Evolutionary conservation across 2,113 vertebrate genomes (phyloP).

Genomic region (Cariama cristata): DNA sequence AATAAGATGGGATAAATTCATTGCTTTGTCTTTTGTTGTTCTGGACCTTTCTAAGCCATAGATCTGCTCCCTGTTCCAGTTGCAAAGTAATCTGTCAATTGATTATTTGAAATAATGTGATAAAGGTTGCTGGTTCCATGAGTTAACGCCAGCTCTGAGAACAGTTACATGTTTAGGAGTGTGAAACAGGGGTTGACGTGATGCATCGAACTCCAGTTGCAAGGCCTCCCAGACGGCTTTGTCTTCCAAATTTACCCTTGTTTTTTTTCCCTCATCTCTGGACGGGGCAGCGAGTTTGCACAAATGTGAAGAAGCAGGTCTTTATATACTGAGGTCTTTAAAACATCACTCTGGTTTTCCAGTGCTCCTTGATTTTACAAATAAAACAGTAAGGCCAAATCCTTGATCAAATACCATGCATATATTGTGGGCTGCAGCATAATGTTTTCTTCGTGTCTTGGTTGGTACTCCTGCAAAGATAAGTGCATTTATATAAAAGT

Average conservation of each 20-base stretch:
- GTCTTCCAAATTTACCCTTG: neutral
- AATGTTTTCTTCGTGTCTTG: slow-evolving; percentile 9
- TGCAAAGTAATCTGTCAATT: neutral
- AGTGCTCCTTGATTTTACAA: slow-evolving; percentile 33
- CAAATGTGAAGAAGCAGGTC: neutral
- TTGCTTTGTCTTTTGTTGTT: neutral
- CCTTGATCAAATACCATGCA: neutral
- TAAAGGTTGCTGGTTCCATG: neutral
- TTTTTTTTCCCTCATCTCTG: neutral
- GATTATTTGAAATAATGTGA: neutral
- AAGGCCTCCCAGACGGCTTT: neutral
- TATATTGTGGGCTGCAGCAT: neutral
- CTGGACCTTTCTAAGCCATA: neutral
- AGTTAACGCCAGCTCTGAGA: neutral
- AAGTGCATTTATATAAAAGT: neutral
- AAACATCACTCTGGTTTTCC: slow-evolving; percentile 25
- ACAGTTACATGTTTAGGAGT: neutral
- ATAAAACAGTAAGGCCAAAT: slow-evolving; percentile 26
- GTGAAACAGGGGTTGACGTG: neutral
- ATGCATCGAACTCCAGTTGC: fast-evolving
- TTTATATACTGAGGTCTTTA: neutral
- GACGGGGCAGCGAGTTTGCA: neutral
- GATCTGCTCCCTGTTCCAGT: neutral
- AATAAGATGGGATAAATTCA: neutral
- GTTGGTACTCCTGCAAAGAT: slow-evolving; percentile 14